A percentile compares a stretch with the other conserved stretches of the same genome.
Conservation (phyloP, 2,888 invertebrate species). For the Antitype chi region DNA sequence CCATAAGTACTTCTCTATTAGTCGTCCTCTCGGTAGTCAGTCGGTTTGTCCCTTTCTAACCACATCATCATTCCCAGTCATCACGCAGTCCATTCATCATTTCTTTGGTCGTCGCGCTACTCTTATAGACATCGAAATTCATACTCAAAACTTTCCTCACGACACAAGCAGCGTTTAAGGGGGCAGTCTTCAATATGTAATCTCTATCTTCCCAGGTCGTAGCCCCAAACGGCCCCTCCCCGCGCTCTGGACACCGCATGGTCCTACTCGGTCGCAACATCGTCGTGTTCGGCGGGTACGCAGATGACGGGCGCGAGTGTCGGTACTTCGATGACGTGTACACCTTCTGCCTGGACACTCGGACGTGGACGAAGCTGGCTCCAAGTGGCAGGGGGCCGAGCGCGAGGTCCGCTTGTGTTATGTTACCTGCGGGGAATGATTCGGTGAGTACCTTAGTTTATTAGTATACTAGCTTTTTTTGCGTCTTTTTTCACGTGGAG, state of each 20-base stretch:
- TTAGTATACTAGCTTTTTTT: too few relatives aligned
- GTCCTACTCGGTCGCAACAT: constrained; percentile 94
- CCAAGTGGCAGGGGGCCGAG: constrained; percentile 92
- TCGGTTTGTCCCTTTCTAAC: too few relatives aligned
- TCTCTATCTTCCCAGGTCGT: constrained; percentile 70
- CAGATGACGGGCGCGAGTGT: constrained; percentile 96
- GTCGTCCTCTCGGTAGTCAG: too few relatives aligned
- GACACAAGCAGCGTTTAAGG: too few relatives aligned
- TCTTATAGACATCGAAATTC: too few relatives aligned
- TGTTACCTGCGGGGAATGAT: constrained; percentile 90
- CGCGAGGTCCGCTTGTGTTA: constrained; percentile 95
- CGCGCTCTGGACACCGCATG: constrained; percentile 96
- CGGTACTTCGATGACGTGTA: constrained; percentile 97
- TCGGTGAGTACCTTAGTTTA: constrained; percentile 74
- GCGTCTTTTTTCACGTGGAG: too few relatives aligned
- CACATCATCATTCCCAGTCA: too few relatives aligned
- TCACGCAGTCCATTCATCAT: too few relatives aligned
- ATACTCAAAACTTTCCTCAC: too few relatives aligned
- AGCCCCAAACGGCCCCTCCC: constrained; percentile 93
- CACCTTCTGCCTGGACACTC: constrained; percentile 94
- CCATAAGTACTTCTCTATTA: too few relatives aligned
- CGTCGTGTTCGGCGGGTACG: constrained; percentile 97
- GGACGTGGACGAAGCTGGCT: constrained; percentile 94
- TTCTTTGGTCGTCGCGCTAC: too few relatives aligned
- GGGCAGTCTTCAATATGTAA: not conserved